Base-by-base conservation (phyloP, 1,140 invertebrate species). In the Ceratina australensis region DNA sequence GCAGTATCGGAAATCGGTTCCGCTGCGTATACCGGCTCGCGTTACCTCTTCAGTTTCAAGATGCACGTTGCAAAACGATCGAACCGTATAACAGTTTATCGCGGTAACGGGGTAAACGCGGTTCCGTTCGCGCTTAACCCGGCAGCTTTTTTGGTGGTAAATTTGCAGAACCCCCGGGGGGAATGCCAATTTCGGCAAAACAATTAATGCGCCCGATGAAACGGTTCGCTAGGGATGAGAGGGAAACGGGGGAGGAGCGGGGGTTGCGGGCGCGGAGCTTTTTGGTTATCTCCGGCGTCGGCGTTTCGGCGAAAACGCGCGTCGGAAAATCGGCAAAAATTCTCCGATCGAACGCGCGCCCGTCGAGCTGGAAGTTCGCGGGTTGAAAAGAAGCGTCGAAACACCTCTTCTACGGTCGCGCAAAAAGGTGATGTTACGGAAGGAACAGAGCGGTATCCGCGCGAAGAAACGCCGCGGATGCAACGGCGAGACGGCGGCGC, bases 401-500 rank as follows among this genome's bases (percentile, higher is more conserved):
- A 68, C 50, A 20, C 50, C 47, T n/a, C n/a, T 49, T n/a, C n/a
- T 49, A 42, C 50, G 59, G 33, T 20, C 0, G 3, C 13, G 65
- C 56, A 60, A 69, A 71, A 71, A 77, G 66, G 59, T 61, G 74
- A 61, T 57, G 74, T 54, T 63, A 66, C 63, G 24, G n/a, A 50
- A 68, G 52, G 76, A 65, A 49, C 49, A 50, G n/a, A n/a, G 20
- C 0, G 28, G 47, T 42, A 24, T 20, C 18, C 24, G 59, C 24
- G 33, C 26, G 64, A 75, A 75, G 57, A 68, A 75, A 75, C 67
- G 63, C 67, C 63, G 0, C 57, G 49, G 72, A 72, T 78, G 47
- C 20, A 59, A 24, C 7, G 69, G 49, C n/a, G 47, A 49, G 67
- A 79, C 26, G 56, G 47, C 7, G 33, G 24, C 7, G 33, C n/a